Evolutionary conservation across 2,888 invertebrate species (phyloP).

Genomic region (Papilio demoleus): DNA sequence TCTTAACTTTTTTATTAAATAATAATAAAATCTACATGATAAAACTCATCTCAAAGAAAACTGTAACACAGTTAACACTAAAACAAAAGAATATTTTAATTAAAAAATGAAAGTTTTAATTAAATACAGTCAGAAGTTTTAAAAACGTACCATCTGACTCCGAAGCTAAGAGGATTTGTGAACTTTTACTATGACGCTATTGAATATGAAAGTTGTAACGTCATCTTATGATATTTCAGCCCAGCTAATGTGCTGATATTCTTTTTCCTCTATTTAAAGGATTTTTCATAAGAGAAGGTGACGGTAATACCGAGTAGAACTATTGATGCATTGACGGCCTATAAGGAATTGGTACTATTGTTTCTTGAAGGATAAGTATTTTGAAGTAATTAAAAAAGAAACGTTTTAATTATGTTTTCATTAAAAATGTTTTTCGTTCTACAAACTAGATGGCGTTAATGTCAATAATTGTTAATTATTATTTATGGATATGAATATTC

Average conservation of each 20-base stretch:
- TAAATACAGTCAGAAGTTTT: conserved; percentile 26
- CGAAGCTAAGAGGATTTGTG: conserved; percentile 15
- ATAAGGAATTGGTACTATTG: too few relatives aligned
- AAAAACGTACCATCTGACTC: conserved; percentile 16
- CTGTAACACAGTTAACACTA: neutral
- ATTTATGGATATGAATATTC: too few relatives aligned
- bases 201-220: neutral
- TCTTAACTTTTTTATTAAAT: neutral
- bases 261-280: too few relatives aligned
- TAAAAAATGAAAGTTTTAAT: conserved; percentile 28
- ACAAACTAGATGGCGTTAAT: neutral
- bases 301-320: too few relatives aligned
- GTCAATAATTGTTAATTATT: too few relatives aligned
- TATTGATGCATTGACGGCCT: too few relatives aligned
- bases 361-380: too few relatives aligned
- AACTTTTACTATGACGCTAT: conserved; percentile 20
- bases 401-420: neutral
- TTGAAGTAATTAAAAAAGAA: neutral
- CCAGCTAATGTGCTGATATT: too few relatives aligned
- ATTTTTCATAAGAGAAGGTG: too few relatives aligned
- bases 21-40: neutral
- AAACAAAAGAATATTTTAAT: conserved; percentile 31
- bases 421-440: neutral
- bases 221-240: conserved; percentile 1
- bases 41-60: conserved; percentile 3